Percentiles rank a stretch among this genome's conserved stretches.
Conservation (phyloP, 2,113 vertebrate species). For the Malurus melanocephalus region DNA sequence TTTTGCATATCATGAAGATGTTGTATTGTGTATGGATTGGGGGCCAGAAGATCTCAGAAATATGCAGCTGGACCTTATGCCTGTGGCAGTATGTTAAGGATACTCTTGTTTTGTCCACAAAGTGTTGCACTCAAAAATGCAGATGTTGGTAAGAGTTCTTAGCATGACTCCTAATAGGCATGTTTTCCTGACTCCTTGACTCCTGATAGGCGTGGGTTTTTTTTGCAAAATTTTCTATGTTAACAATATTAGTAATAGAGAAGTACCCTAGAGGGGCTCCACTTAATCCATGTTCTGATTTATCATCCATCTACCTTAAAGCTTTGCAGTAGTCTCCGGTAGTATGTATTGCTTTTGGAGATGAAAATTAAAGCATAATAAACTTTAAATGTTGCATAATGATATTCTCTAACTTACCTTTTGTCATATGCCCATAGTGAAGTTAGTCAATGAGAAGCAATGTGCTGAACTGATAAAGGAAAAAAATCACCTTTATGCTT, state of each 20-base stretch:
- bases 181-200: too few species aligned
- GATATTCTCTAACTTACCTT: neutral
- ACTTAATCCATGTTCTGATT: neutral
- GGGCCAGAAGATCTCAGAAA: neutral
- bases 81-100: neutral
- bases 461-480: neutral
- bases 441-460: neutral
- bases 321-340: neutral
- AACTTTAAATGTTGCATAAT: neutral
- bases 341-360: neutral
- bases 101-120: neutral
- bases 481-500: neutral
- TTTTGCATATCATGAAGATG: neutral
- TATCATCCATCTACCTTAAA: neutral
- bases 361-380: neutral
- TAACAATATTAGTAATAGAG: neutral
- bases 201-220: too few species aligned
- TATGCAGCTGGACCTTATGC: neutral
- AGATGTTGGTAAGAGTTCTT: neutral
- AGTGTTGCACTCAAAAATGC: neutral
- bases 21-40: neutral
- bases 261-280: neutral
- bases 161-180: neutral
- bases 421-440: rapidly evolving
- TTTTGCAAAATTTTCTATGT: neutral